phyloP scores from a whole-genome alignment of 2,113 vertebrate species.

The Glaucomys volans region DNA sequence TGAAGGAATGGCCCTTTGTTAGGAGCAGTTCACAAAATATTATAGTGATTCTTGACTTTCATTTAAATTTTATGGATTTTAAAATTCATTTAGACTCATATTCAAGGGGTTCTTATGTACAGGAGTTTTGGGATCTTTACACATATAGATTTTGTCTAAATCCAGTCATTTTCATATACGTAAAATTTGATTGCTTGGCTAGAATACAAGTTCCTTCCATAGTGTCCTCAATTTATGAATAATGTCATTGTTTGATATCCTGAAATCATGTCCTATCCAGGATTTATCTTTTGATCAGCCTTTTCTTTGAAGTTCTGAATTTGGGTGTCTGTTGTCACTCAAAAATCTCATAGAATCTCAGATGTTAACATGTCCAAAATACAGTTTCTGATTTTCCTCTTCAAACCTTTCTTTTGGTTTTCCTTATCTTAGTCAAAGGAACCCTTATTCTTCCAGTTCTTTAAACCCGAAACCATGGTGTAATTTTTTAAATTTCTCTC shows the following conservation, averaged over 20 bases:
- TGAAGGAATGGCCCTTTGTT: too few relatives aligned
- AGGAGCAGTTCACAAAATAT: too few relatives aligned
- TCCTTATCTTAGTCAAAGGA: background rate
- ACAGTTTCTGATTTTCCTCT: background rate
- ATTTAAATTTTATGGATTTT: background rate
- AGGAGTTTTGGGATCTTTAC: background rate
- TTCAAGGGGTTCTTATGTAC: background rate
- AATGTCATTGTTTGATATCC: slow-evolving; percentile 6
- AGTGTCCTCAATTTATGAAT: slow-evolving; percentile 29
- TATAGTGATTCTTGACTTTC: too few relatives aligned
- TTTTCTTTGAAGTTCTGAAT: slow-evolving; percentile 48
- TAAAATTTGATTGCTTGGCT: background rate
- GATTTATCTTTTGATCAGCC: slow-evolving; percentile 34
- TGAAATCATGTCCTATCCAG: slow-evolving; percentile 7
- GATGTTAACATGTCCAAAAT: background rate
- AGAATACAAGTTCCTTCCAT: background rate
- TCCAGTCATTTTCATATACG: background rate
- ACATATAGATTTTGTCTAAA: slow-evolving; percentile 19
- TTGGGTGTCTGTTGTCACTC: background rate
- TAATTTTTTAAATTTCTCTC: background rate
- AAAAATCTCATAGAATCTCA: background rate
- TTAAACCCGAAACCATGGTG: background rate
- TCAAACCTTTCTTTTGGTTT: background rate
- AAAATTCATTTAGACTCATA: slow-evolving; percentile 14
- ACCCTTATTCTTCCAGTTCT: background rate